phyloP scores from a whole-genome alignment of 2,797 vertebrate species.

The Oryzias sinensis region DNA sequence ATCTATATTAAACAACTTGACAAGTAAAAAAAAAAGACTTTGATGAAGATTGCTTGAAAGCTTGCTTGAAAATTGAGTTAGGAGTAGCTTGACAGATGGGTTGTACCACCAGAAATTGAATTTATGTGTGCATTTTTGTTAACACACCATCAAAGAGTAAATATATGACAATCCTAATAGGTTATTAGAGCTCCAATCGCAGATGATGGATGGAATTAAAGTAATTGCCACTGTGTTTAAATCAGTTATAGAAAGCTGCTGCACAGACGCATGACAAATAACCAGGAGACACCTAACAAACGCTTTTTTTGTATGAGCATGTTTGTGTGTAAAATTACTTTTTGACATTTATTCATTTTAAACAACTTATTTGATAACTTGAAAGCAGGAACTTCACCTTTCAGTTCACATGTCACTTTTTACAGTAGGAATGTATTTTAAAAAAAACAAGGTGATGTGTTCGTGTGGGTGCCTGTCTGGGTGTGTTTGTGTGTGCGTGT shows the following conservation, averaged over 20 bases:
- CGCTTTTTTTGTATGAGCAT: slow-evolving; percentile 14
- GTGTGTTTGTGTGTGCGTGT: too few species aligned
- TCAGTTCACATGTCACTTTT: too few species aligned
- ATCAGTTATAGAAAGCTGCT: slow-evolving; percentile 56
- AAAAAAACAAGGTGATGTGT: too few species aligned
- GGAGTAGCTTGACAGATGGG: slow-evolving; percentile 9
- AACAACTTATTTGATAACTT: slow-evolving; percentile 34
- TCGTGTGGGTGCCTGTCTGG: too few species aligned
- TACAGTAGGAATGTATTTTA: too few species aligned
- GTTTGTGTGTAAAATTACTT: slow-evolving; percentile 38
- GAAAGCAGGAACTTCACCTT: too few species aligned
- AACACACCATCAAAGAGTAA: slow-evolving; percentile 65
- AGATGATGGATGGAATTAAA: slow-evolving; percentile 72
- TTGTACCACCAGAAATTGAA: slow-evolving; percentile 26
- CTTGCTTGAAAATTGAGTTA: slow-evolving; percentile 1
- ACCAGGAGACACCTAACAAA: slow-evolving; percentile 33
- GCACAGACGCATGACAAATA: slow-evolving; percentile 46
- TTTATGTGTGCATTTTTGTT: slow-evolving; percentile 55
- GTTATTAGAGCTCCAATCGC: slow-evolving; percentile 57
- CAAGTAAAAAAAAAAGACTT: too few species aligned
- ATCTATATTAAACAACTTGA: too few species aligned
- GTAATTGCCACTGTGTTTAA: slow-evolving; percentile 70
- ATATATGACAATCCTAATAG: slow-evolving; percentile 69
- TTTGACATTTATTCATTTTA: slow-evolving; percentile 48
- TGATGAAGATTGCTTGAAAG: too few species aligned